Evolutionary conservation across 1,140 invertebrate genomes (phyloP), one percentile per base, ranked within the genome.

Genomic region (Uloborus diversus): DNA sequence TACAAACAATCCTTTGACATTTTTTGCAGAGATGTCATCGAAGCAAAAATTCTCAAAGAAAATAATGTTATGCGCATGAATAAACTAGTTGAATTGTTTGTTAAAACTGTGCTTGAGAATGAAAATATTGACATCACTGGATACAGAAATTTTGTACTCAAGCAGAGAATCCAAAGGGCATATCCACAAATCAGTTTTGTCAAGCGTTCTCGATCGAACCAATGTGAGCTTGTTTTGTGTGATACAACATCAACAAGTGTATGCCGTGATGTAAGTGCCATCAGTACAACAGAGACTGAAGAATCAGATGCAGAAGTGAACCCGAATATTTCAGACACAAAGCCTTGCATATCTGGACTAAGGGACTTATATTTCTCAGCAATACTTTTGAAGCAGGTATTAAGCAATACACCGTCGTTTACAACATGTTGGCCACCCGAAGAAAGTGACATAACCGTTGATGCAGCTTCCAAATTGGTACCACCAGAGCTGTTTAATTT

Each of bases 151-250:
- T n/a, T n/a, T n/a, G n/a, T n/a, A n/a, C n/a, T n/a, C n/a, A n/a
- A n/a, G n/a, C n/a, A n/a, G n/a, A n/a, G 62, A 65, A 17, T 65
- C 11, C n/a, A 42, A 23, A 65, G 47, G 20, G 13, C 3, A 20
- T 65, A 42, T 65, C 62, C 62, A 28, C 17, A 65, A 42, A 1
- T 65, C 17, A 17, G 27, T 23, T 65, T 65, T 42, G 14, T 42
- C 3, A 65, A 65, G 27, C 23, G 32, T 0, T n/a, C n/a, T n/a
- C n/a, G n/a, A n/a, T n/a, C n/a, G n/a, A n/a, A n/a, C n/a, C n/a
- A n/a, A n/a, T n/a, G n/a, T n/a, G n/a, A n/a, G n/a, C n/a, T n/a
- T n/a, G n/a, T n/a, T n/a, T n/a, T n/a, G n/a, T n/a, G n/a, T n/a
- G n/a, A n/a, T n/a, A 14, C 35, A 11, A 3, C 33, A 20, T 28